These are phyloP conservation scores for Chaetodon auriga DNA, from an alignment of 2,113 vertebrate species.

Conservation along the genomic window DNA sequence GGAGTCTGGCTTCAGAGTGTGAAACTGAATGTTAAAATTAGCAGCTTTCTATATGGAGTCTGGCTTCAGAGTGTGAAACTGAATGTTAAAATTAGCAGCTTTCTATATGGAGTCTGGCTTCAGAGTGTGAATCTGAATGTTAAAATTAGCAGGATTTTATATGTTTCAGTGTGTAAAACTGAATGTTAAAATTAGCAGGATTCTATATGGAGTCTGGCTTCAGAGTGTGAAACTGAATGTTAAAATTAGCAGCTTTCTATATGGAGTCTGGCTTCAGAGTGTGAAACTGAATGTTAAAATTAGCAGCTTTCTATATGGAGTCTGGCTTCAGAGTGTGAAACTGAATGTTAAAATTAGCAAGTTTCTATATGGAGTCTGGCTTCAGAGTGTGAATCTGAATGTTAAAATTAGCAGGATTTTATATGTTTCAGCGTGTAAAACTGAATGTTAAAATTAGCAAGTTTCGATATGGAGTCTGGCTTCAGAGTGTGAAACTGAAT, in stretches of 20 bases:
- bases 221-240: fast-evolving
- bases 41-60: neutral
- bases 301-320: too few relatives aligned
- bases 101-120: neutral
- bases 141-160: too few relatives aligned
- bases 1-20: neutral
- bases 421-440: neutral
- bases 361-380: neutral
- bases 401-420: fast-evolving
- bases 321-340: neutral
- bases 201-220: neutral
- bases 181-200: fast-evolving
- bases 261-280: neutral
- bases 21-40: fast-evolving
- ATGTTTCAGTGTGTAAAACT: neutral
- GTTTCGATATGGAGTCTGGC: neutral
- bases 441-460: fast-evolving
- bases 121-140: fast-evolving
- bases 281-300: neutral
- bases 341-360: fast-evolving
- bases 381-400: neutral
- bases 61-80: neutral
- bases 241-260: too few relatives aligned
- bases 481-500: neutral
- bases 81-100: fast-evolving